phyloP scores from a whole-genome alignment of 2,797 vertebrate species.

The Mycteria americana region DNA sequence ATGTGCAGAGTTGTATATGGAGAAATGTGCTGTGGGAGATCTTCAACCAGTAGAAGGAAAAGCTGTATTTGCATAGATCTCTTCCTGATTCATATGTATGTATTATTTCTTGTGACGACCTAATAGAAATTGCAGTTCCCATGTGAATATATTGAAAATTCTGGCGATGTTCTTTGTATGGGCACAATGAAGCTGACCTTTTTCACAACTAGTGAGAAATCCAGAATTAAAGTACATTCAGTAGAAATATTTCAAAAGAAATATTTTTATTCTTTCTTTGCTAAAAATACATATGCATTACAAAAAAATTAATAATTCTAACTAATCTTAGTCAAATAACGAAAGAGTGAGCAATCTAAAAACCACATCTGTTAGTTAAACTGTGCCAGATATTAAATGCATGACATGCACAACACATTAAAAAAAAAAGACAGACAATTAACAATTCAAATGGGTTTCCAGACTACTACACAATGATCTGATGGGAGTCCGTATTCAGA shows the following conservation, averaged over 20 bases:
- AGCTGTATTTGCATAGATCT: neutral
- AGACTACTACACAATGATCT: neutral
- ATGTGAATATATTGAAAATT: neutral
- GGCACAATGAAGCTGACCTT: neutral
- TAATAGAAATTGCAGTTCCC: neutral
- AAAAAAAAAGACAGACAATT: neutral
- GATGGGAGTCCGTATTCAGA: neutral
- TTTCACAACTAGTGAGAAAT: neutral
- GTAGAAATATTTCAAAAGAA: neutral
- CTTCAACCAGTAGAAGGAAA: neutral
- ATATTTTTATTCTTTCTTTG: neutral
- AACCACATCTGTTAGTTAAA: neutral
- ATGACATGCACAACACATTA: neutral
- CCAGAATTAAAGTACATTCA: neutral
- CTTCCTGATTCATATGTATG: neutral
- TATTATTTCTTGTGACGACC: neutral
- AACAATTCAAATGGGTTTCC: neutral
- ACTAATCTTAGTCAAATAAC: neutral
- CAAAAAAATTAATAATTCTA: neutral
- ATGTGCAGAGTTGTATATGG: neutral
- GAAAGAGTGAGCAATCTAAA: neutral
- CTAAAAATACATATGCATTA: neutral
- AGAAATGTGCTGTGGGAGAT: neutral
- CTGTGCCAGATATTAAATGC: neutral
- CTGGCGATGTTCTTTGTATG: neutral